These are phyloP conservation scores for Phoenicopterus ruber DNA, from an alignment of 2,113 vertebrate genomes.

Conservation along the genomic window DNA sequence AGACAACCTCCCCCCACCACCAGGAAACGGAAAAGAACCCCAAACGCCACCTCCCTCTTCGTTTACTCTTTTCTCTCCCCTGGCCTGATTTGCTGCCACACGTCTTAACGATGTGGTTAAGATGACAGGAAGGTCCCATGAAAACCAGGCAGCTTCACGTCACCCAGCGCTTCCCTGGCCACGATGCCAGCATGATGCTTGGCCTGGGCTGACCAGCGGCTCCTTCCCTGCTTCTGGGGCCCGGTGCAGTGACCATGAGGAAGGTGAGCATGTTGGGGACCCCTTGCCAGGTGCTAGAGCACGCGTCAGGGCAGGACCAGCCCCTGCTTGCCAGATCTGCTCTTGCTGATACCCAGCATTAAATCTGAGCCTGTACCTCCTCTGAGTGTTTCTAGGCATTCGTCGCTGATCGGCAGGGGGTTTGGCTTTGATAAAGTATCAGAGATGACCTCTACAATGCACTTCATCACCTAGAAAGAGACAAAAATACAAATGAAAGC, in stretches of 20 bases:
- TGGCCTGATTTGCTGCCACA: neutral
- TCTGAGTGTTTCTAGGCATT: slow-evolving; percentile 85
- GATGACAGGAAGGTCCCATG: neutral
- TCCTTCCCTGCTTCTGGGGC: neutral
- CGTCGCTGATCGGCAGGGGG: slow-evolving; percentile 81
- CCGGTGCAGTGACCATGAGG: neutral
- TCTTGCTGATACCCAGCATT: neutral
- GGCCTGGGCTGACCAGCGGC: neutral
- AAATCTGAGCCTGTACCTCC: slow-evolving; percentile 75
- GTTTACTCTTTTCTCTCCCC: neutral
- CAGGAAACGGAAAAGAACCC: neutral
- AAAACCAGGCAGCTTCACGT: neutral
- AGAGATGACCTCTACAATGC: slow-evolving; percentile 90
- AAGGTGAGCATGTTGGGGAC: neutral
- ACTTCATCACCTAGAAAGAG: slow-evolving; percentile 88
- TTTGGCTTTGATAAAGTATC: slow-evolving; percentile 87
- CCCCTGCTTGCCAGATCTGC: neutral
- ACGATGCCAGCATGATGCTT: accelerated
- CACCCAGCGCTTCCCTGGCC: neutral
- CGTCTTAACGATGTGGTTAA: neutral
- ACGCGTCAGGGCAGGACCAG: neutral
- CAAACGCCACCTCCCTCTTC: neutral
- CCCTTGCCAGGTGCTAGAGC: neutral
- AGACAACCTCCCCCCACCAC: neutral
- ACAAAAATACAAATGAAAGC: neutral